Evolutionary conservation across 2,888 invertebrate species (phyloP).

Genomic region (Drosophila dives): DNA sequence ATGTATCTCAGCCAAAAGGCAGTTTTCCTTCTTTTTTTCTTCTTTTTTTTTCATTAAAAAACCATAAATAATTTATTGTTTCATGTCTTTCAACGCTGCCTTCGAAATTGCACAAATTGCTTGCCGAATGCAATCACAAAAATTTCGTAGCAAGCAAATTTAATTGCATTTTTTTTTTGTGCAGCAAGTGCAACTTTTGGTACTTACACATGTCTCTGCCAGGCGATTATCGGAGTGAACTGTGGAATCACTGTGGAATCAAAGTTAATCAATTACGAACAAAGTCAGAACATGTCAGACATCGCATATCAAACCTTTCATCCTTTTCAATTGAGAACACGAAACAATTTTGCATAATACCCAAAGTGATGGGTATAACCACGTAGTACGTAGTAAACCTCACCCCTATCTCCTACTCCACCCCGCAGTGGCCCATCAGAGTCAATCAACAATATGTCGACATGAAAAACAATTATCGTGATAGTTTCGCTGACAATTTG

Average conservation of each 20-base stretch:
- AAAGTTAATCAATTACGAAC: slow-evolving; percentile 72
- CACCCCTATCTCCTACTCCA: neutral
- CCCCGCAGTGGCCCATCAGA: slow-evolving; percentile 11
- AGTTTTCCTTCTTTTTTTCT: slow-evolving; percentile 7
- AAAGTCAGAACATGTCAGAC: slow-evolving; percentile 63
- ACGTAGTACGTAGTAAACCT: neutral
- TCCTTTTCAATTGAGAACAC: slow-evolving; percentile 38
- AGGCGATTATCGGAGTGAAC: slow-evolving; percentile 24
- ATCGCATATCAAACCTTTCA: slow-evolving; percentile 48
- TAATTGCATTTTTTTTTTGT: slow-evolving; percentile 41
- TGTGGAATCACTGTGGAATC: slow-evolving; percentile 49
- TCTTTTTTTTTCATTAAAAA: neutral
- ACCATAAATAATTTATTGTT: slow-evolving; percentile 55
- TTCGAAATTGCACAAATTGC: slow-evolving; percentile 24
- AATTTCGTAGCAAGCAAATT: slow-evolving; percentile 26
- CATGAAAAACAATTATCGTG: slow-evolving; percentile 72
- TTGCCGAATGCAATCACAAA: slow-evolving; percentile 26
- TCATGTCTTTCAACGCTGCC: slow-evolving; percentile 28
- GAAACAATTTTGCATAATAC: slow-evolving; percentile 46
- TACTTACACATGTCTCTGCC: slow-evolving; percentile 43
- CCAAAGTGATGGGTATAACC: slow-evolving; percentile 6
- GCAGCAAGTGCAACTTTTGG: slow-evolving; percentile 23
- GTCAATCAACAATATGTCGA: slow-evolving; percentile 64
- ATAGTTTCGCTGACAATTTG: slow-evolving; percentile 64
- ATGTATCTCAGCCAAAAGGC: slow-evolving; percentile 44